Base-by-base conservation (phyloP, 2,113 vertebrate genomes). In the Cisticola juncidis region DNA sequence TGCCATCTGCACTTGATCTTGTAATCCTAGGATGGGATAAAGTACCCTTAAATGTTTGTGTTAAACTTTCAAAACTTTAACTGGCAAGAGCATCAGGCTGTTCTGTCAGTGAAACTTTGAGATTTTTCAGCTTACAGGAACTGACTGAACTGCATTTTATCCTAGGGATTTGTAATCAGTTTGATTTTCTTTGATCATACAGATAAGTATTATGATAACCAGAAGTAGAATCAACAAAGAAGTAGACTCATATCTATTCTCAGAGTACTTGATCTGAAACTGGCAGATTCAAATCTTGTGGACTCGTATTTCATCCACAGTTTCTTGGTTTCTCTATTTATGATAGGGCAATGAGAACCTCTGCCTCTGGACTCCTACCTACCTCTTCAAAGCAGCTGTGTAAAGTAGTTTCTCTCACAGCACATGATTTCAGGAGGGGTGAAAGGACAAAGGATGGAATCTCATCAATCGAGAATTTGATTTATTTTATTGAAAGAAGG, bases 51-150 rank as follows among this genome's bases (percentile, higher is more conserved):
- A 61, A 91, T 65, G 31, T 77, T 93, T 64, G 26, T 86, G 24
- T 54, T 78, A 88, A 92, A 86, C 51, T 82, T 85, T 31, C 25
- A 58, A 42, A 89, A 87, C 18, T 86, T 87, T 65, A 64, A 50
- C 4, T 68, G 54, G 9, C 12, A 70, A 70, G 40, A 72, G 35
- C 6, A 2, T 61, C 50, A 78, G 54, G 12, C 53, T 36, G 11
- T 77, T 89, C 57, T 79, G 36, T 53, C 40, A 78, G 45, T 64
- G 48, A 91, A 95, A 84, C 48, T 9, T 45, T 61, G 45, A 79
- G 48, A 71, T 51, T 90, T 88, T 88, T 82, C 16, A 36, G 5
- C 15, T 51, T 61, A 56, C 14, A 69, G 57, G 42, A 90, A 31
- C 21, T 62, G 33, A 77, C 29, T 79, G 47, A 79, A 42, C 16